phyloP scores from a whole-genome alignment of 30 jellyfish, hydroid and myxozoan genomes.

The Aurelia sp. region DNA sequence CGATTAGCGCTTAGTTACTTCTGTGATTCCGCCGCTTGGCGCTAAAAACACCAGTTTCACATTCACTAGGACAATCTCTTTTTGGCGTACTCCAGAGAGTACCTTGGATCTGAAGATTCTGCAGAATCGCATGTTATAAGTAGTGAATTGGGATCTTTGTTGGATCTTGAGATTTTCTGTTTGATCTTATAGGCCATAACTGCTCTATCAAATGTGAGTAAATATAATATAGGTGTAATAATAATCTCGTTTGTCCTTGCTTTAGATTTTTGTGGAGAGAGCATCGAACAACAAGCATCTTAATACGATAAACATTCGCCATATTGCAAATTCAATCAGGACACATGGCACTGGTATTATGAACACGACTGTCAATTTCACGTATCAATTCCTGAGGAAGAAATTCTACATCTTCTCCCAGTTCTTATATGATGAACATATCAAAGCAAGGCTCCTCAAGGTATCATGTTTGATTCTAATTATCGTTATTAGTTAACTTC shows the following conservation, averaged over 20 bases:
- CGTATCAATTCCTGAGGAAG: conserved; percentile 97
- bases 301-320: conserved; percentile 97
- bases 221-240: background rate
- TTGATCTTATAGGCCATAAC: too few relatives aligned
- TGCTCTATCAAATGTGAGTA: background rate
- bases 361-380: conserved; percentile 99
- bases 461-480: conserved; percentile 4
- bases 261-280: conserved; percentile 93
- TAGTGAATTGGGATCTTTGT: too few relatives aligned
- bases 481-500: too few relatives aligned
- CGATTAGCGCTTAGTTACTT: too few relatives aligned
- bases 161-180: background rate
- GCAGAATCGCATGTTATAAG: too few relatives aligned
- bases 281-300: conserved; percentile 97
- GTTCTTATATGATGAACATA: conserved; percentile 95
- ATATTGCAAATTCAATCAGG: conserved; percentile 97
- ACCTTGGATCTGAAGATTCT: background rate
- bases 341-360: conserved; percentile 99
- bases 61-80: too few relatives aligned
- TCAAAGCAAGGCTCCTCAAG: conserved; percentile 94
- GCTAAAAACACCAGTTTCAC: too few relatives aligned
- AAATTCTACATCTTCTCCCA: conserved; percentile 96
- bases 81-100: background rate
- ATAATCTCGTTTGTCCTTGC: background rate
- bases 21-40: too few relatives aligned